These are phyloP conservation scores for Meloe dianella DNA, from an alignment of 2,888 invertebrate species.

Conservation along the genomic window DNA sequence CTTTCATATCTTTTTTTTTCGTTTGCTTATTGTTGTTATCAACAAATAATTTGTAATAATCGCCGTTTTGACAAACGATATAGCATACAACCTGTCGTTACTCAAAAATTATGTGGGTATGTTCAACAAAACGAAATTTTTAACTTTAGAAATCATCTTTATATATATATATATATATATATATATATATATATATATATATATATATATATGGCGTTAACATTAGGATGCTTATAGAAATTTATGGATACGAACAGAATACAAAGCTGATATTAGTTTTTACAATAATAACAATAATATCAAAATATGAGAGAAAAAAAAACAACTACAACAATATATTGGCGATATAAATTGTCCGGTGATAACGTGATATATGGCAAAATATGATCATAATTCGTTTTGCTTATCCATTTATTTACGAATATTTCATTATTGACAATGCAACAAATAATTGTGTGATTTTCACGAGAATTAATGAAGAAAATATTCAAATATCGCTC, in stretches of 20 bases:
- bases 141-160: constrained; percentile 6
- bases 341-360: constrained; percentile 4
- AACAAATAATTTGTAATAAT: constrained; percentile 9
- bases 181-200: too few species aligned
- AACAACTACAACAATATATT: neutral
- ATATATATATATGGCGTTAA: constrained; percentile 7
- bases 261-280: neutral
- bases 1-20: neutral
- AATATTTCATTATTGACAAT: neutral
- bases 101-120: constrained; percentile 8
- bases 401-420: neutral
- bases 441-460: constrained; percentile 12
- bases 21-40: neutral
- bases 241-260: constrained; percentile 10
- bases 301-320: neutral
- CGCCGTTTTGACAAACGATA: neutral
- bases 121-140: constrained; percentile 5
- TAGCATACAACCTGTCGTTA: constrained; percentile 7
- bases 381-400: neutral
- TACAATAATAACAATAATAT: neutral
- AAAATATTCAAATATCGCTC: constrained; percentile 32
- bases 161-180: too few species aligned
- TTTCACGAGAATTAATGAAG: constrained; percentile 24
- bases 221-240: constrained; percentile 13
- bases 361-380: constrained; percentile 4